Evolutionary conservation across 2,113 vertebrate genomes (phyloP).

Genomic region (Tachuris rubrigastra): DNA sequence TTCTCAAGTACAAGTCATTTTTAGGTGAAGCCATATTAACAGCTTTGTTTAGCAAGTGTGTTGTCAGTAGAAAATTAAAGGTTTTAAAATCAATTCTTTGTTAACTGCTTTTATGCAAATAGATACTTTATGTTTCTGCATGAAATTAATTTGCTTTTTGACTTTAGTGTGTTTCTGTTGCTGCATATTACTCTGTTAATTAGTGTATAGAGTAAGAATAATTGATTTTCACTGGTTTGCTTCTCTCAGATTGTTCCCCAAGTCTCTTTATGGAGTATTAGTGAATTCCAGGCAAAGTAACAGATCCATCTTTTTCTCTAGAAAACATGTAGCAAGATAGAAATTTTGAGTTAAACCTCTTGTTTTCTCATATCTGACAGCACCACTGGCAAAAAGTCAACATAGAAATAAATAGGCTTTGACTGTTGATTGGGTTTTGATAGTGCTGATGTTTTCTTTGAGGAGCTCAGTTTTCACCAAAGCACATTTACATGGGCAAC

Average conservation of each 20-base stretch:
- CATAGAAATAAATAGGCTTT: neutral
- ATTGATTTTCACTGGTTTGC: constrained; percentile 5
- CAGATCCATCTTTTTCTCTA: neutral
- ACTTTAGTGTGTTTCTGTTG: neutral
- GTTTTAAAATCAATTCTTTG: neutral
- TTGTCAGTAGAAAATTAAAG: constrained; percentile 7
- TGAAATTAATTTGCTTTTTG: neutral
- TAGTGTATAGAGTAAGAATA: neutral
- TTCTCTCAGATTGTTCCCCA: neutral
- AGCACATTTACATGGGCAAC: accelerated
- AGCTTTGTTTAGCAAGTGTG: constrained; percentile 13
- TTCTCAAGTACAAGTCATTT: constrained; percentile 18
- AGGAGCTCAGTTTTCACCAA: neutral
- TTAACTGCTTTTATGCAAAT: constrained; percentile 12
- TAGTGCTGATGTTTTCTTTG: neutral
- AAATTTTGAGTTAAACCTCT: neutral
- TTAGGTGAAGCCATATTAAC: neutral
- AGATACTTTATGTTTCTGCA: neutral
- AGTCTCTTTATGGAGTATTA: neutral
- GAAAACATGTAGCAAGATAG: neutral
- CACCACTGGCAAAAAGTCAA: neutral
- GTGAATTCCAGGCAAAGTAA: constrained; percentile 14
- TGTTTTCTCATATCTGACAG: neutral
- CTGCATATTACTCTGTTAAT: neutral
- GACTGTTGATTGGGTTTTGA: neutral